Evolutionary conservation across 2,888 invertebrate species (phyloP), one percentile per base, ranked within the genome.

Genomic region (Catocala nupta): DNA sequence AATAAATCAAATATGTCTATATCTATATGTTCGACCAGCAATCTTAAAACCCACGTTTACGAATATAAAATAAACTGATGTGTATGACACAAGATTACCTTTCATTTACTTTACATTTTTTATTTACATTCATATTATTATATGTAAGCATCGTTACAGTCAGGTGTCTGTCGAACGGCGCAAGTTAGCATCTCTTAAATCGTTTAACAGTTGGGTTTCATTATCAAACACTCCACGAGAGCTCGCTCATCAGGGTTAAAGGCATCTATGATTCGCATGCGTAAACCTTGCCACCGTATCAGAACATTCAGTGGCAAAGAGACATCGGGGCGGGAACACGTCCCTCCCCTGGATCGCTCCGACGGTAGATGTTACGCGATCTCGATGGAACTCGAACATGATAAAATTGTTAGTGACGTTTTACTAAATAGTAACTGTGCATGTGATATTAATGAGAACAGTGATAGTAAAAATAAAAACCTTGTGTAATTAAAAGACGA

Each of bases 221-320:
- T 91, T 89, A 90, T 86, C 85, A 88, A 83, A 82, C 81, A 83
- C 83, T 86, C 80, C 76, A 80, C 78, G 80, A 83, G 78, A 80
- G 83, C 83, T 84, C 81, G 75, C 82, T 88, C 86, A 86, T 87
- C 88, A 87, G 89, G 85, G 86, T 86, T 88, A 83, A 84, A 84
- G 83, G 83, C 81, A 81, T 80, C 73, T 73, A 80, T 80, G 85
- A 81, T 81, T 84, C 93, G 93, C 93, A 93, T 92, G 93, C 93
- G 92, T 92, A 84, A 82, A 90, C 82, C 81, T 80, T 70, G 75
- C 84, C 78, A 78, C 81, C 83, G 83, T 86, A 87, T 84, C 86
- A 86, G 81, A 83, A 74, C 75, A 75, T 83, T 87, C 90, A 93
- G 93, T 93, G 77, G 81, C 81, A 80, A 81, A 73, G 70, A 80